phyloP scores from a whole-genome alignment of 2,113 vertebrate genomes.

The Acanthisitta chloris region DNA sequence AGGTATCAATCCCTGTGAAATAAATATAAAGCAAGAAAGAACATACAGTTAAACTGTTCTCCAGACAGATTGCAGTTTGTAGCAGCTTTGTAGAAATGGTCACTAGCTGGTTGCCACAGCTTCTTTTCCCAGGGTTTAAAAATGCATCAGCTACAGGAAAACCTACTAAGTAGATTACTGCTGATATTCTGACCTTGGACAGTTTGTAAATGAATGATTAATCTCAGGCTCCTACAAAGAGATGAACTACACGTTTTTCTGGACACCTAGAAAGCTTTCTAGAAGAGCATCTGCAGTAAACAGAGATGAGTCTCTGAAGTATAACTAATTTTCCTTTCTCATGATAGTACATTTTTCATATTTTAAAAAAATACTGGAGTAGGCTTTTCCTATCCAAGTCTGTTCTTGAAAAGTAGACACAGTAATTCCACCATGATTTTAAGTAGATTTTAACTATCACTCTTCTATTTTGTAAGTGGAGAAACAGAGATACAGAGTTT shows the following conservation, averaged over 20 bases:
- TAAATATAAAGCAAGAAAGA: background rate
- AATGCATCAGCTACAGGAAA: background rate
- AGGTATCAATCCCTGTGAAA: background rate
- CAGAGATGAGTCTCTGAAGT: background rate
- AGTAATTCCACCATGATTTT: background rate
- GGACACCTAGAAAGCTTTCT: background rate
- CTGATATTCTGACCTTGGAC: background rate
- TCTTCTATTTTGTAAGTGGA: background rate
- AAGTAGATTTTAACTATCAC: background rate
- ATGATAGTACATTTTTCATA: background rate
- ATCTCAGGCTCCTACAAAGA: background rate
- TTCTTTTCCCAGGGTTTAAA: background rate
- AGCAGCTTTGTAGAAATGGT: background rate
- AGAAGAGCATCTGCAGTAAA: background rate
- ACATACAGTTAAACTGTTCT: background rate
- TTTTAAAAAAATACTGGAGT: background rate
- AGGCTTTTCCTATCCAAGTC: background rate
- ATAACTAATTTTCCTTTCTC: background rate
- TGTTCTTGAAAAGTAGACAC: background rate
- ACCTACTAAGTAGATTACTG: background rate
- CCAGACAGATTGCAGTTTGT: background rate
- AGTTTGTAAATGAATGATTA: background rate
- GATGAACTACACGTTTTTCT: background rate
- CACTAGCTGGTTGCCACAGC: background rate
- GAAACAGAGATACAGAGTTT: background rate